Percentiles rank a stretch among this genome's conserved stretches.
Evolutionary conservation across 2,113 vertebrate genomes (phyloP).

Genomic region (Epinephelus moara): DNA sequence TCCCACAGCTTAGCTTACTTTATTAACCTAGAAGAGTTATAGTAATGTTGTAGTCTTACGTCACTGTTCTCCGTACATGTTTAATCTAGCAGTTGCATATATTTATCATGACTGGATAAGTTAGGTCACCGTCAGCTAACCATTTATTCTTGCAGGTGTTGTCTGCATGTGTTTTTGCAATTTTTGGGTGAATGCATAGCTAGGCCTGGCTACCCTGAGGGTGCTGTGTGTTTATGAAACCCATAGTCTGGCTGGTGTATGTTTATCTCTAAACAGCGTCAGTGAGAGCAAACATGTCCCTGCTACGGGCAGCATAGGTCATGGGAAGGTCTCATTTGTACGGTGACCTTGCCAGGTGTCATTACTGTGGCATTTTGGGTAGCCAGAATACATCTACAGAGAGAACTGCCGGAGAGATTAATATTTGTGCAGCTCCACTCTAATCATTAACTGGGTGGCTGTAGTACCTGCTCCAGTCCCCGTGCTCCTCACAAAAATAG

Average conservation of each 20-base stretch:
- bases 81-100: background rate
- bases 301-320: conserved; percentile 69
- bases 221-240: conserved; percentile 71
- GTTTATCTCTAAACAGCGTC: conserved; percentile 77
- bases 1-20: background rate
- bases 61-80: background rate
- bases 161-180: conserved; percentile 37
- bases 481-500: conserved; percentile 76
- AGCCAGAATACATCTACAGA: conserved; percentile 31
- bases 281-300: conserved; percentile 64
- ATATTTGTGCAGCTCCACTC: conserved; percentile 63
- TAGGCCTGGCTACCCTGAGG: conserved; percentile 34
- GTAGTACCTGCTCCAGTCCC: conserved; percentile 68
- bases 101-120: background rate
- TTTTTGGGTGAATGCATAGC: conserved; percentile 45
- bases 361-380: conserved; percentile 64
- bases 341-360: conserved; percentile 80
- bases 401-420: conserved; percentile 49
- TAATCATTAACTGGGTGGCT: conserved; percentile 79
- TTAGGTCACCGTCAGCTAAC: conserved; percentile 6
- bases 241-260: conserved; percentile 44
- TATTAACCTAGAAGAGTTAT: background rate
- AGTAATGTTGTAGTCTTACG: background rate
- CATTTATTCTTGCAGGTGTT: conserved; percentile 26
- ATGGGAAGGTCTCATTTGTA: conserved; percentile 72